phyloP scores from a whole-genome alignment of 2,113 vertebrate species.

The Camarhynchus parvulus region DNA sequence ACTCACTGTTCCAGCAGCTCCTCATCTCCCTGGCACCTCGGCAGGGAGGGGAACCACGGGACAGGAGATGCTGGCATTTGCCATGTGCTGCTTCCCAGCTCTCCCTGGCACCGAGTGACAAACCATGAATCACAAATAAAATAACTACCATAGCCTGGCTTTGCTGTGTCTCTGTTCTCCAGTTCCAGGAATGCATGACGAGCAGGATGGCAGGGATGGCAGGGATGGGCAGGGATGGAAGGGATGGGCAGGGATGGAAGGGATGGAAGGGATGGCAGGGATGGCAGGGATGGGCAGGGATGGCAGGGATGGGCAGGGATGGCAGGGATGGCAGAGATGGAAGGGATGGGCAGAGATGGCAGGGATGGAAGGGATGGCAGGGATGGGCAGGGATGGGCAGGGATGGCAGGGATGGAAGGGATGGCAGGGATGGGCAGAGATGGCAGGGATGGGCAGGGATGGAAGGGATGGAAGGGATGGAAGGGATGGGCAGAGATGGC shows the following conservation, averaged over 20 bases:
- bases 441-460: not conserved
- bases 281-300: too few relatives aligned
- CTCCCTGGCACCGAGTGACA: not conserved
- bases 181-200: not conserved
- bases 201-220: not conserved
- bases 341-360: too few relatives aligned
- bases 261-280: too few relatives aligned
- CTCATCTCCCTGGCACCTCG: accelerated
- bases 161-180: not conserved
- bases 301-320: too few relatives aligned
- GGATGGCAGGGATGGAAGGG: too few relatives aligned
- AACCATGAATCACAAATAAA: not conserved
- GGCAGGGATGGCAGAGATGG: not conserved
- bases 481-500: not conserved
- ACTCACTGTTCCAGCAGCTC: not conserved
- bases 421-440: not conserved
- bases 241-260: too few relatives aligned
- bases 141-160: not conserved
- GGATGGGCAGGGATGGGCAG: too few relatives aligned
- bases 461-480: not conserved
- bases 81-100: not conserved
- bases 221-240: too few relatives aligned
- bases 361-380: too few relatives aligned
- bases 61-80: accelerated
- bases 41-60: accelerated